phyloP scores from a whole-genome alignment of 2,888 invertebrate genomes.

The Volucella inanis region DNA sequence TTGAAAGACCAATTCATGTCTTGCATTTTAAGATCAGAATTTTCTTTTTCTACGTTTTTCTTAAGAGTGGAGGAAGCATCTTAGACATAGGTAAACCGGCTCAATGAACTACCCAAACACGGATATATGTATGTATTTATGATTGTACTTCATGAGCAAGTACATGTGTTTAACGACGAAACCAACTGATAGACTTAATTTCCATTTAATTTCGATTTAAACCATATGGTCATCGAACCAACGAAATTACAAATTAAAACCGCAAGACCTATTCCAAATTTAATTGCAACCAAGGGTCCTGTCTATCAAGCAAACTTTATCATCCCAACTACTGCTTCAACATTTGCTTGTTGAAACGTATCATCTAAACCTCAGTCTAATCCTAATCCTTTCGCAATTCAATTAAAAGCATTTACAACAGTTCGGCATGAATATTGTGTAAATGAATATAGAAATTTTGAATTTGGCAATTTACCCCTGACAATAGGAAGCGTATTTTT shows the following conservation, averaged over 20 bases:
- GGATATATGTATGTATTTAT: too few relatives aligned
- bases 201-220: not conserved
- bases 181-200: conserved; percentile 4
- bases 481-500: conserved; percentile 83
- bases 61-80: conserved; percentile 14
- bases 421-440: not conserved
- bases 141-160: not conserved
- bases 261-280: conserved; percentile 36
- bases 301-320: not conserved
- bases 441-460: not conserved
- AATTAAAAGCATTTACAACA: conserved; percentile 18
- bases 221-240: conserved; percentile 32
- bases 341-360: not conserved
- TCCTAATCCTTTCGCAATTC: conserved; percentile 22
- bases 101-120: not conserved
- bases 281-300: conserved; percentile 11
- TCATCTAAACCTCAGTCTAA: not conserved
- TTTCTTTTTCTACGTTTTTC: not conserved
- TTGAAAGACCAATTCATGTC: conserved; percentile 26
- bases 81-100: conserved; percentile 28
- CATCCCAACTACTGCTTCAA: not conserved
- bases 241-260: conserved; percentile 17
- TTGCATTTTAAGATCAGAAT: not conserved
- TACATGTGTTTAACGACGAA: not conserved
- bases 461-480: conserved; percentile 79